Conservation (phyloP, 1,140 invertebrate genomes). For the Heliothis subflexa region DNA sequence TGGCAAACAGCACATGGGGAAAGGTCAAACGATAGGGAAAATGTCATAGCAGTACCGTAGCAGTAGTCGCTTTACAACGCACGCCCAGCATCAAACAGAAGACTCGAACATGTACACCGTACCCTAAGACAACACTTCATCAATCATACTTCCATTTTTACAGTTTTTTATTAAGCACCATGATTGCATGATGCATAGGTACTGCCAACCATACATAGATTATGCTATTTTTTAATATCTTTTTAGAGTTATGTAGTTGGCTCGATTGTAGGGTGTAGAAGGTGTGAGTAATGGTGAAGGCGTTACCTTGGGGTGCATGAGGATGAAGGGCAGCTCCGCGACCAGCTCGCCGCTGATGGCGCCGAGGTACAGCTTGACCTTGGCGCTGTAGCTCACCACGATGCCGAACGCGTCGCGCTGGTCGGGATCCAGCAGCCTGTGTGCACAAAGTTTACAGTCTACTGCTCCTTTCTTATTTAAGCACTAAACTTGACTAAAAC, state of each 20-base stretch:
- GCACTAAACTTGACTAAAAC: not conserved
- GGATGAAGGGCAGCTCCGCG: conserved; percentile 98
- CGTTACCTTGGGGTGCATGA: conserved; percentile 97
- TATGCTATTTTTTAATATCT: too few relatives aligned
- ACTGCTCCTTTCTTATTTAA: not conserved
- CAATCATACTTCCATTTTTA: not conserved
- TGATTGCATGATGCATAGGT: too few relatives aligned
- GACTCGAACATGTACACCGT: conserved; percentile 21
- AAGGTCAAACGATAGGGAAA: too few relatives aligned
- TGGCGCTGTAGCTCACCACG: conserved; percentile 95
- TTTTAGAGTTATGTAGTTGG: too few relatives aligned
- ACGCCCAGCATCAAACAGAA: conserved; percentile 17
- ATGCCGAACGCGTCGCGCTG: conserved; percentile 95
- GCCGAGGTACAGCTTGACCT: conserved; percentile 98
- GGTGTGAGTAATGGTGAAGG: not conserved
- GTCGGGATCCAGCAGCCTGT: conserved; percentile 92
- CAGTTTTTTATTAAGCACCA: too few relatives aligned
- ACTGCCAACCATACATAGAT: too few relatives aligned
- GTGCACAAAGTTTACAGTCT: not conserved
- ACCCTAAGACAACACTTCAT: conserved; percentile 17
- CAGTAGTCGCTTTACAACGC: not conserved
- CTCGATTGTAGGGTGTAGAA: not conserved
- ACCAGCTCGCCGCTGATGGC: conserved; percentile 97
- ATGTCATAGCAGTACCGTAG: too few relatives aligned
- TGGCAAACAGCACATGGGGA: not conserved